Base-by-base conservation (phyloP, 2,888 invertebrate species). In the Isoperla grammatica region DNA sequence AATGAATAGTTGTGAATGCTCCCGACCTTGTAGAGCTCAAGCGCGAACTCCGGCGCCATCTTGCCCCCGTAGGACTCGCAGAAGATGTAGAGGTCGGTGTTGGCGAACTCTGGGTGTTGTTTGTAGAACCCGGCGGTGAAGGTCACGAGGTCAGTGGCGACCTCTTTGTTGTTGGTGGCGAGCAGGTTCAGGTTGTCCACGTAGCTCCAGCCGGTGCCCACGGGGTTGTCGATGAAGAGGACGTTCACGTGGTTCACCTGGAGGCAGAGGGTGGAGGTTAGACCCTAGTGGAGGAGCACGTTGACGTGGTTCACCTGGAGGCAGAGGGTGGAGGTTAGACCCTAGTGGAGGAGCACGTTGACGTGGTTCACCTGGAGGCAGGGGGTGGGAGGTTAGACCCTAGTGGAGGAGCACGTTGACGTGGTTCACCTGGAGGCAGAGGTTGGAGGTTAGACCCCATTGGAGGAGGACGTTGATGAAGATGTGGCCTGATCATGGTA, bases 21-120 rank as follows among this genome's bases (percentile, higher is more conserved):
- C n/a, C n/a, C n/a, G n/a, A 77, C 78, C 69, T 76, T 70, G 59
- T 73, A 68, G 35, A 80, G 69, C 22, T 70, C 70, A 45, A 76
- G 72, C 8, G 87, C 90, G 72, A 94, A 92, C 68, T 90, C 90
- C 1, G 88, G 84, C 0, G 90, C 87, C 92, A 94, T 94, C 77
- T 95, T 95, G 1, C 94, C 95, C 15, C 95, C 95, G 72, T 95
- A 95, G 0, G 93, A 93, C 73, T 95, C 93, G 20, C 87, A 88
- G 69, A 90, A 88, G 62, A 95, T 89, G 71, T 93, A 94, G 37
- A 91, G 77, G 0, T 91, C 88, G 0, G 87, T 81, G 9, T 75
- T 77, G 71, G 82, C 79, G 69, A 93, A 93, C 68, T 86, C 81
- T 0, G 88, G 82, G 69, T 87, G 77, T 12, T 76, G 71, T 13